These are phyloP conservation scores for Dasypogon diadema DNA, from an alignment of 2,888 invertebrate species.

Conservation along the genomic window DNA sequence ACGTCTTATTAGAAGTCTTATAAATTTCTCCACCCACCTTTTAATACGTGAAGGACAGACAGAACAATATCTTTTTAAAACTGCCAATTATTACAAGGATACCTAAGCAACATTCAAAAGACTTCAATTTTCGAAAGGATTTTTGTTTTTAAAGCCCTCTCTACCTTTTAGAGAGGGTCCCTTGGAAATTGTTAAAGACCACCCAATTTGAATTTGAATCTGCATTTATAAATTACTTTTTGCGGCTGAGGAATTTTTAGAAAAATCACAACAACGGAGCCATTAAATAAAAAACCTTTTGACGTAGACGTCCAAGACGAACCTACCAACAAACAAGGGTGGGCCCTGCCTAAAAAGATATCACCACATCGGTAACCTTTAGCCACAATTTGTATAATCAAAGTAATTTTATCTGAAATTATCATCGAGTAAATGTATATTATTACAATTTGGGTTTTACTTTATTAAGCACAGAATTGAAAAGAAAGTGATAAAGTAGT, in stretches of 20 bases:
- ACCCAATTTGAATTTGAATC: conserved; percentile 9
- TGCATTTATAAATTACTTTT: conserved; percentile 44
- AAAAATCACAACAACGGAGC: conserved; percentile 69
- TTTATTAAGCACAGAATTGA: neutral
- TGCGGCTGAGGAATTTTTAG: conserved; percentile 55
- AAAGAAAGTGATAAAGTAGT: neutral
- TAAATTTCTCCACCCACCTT: conserved; percentile 33
- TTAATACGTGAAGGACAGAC: neutral
- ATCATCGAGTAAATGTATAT: neutral
- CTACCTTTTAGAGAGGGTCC: conserved; percentile 24
- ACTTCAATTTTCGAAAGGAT: conserved; percentile 1
- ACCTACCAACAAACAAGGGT: conserved; percentile 61
- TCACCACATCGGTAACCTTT: conserved; percentile 67
- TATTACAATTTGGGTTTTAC: neutral
- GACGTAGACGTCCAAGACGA: conserved; percentile 64
- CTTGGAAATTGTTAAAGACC: neutral
- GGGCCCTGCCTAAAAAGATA: conserved; percentile 64
- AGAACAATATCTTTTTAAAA: neutral
- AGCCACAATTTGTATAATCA: conserved; percentile 39
- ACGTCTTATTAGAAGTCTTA: conserved; percentile 23
- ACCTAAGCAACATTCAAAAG: neutral
- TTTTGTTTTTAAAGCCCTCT: conserved; percentile 17
- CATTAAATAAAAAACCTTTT: conserved; percentile 63
- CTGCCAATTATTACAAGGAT: conserved; percentile 22
- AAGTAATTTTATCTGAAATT: conserved; percentile 14